Percentiles rank a stretch among this genome's conserved stretches.
These are phyloP conservation scores for Drosophila ambigua DNA, from an alignment of 1,140 invertebrate genomes.

Conservation along the genomic window DNA sequence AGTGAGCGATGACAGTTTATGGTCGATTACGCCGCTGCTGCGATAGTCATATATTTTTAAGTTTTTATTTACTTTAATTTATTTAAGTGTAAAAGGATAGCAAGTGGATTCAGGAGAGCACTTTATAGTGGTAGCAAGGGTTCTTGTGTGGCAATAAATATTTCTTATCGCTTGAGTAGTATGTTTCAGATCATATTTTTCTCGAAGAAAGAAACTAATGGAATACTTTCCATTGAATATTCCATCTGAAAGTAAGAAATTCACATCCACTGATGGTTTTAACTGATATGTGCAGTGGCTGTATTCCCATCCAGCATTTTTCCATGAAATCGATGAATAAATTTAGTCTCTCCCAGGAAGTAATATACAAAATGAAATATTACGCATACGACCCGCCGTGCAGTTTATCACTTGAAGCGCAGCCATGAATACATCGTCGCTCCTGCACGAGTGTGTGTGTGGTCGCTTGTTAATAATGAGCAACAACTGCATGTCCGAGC, in stretches of 20 bases:
- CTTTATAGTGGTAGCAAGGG: too few relatives aligned
- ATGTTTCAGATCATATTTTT: too few relatives aligned
- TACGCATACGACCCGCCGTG: constrained; percentile 65
- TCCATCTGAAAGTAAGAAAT: too few relatives aligned
- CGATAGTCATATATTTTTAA: constrained; percentile 5
- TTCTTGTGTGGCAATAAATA: too few relatives aligned
- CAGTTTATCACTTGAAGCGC: constrained; percentile 53
- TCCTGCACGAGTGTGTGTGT: constrained; percentile 18
- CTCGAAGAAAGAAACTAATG: too few relatives aligned
- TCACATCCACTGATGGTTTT: too few relatives aligned
- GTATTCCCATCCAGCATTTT: constrained; percentile 39
- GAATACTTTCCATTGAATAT: too few relatives aligned
- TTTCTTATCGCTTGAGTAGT: too few relatives aligned
- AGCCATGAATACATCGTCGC: constrained; percentile 41
- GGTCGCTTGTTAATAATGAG: constrained; percentile 36
- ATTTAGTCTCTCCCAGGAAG: constrained; percentile 35
- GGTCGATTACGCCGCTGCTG: neutral
- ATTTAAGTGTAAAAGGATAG: neutral
- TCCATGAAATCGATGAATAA: constrained; percentile 72
- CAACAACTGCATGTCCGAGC: constrained; percentile 34
- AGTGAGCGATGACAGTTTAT: constrained; percentile 21
- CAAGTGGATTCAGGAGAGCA: too few relatives aligned
- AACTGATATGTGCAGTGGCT: too few relatives aligned
- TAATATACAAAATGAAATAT: constrained; percentile 63
- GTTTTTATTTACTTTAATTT: neutral